These are phyloP conservation scores for Montifringilla adamsi DNA, from an alignment of 2,113 vertebrate species.

Conservation along the genomic window DNA sequence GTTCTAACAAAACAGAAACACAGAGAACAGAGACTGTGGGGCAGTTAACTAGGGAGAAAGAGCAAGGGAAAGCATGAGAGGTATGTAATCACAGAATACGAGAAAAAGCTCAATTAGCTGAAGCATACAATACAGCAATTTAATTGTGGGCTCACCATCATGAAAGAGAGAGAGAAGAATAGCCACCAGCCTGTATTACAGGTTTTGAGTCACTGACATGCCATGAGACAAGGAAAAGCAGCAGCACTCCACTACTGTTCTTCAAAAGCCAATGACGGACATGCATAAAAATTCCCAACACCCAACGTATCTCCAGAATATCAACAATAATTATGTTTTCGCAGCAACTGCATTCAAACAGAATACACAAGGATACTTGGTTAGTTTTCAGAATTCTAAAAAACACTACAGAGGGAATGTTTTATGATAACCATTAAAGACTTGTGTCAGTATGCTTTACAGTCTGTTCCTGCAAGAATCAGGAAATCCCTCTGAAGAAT, in stretches of 20 bases:
- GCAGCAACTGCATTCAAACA: not conserved
- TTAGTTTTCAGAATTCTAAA: not conserved
- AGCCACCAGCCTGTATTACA: not conserved
- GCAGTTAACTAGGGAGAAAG: not conserved
- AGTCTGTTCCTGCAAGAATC: not conserved
- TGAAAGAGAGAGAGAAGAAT: not conserved
- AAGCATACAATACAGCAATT: not conserved
- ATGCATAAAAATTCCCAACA: not conserved
- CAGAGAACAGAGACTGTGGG: not conserved
- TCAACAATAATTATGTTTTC: not conserved
- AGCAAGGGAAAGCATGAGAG: not conserved
- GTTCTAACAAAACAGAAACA: not conserved
- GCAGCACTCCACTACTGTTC: fast-evolving
- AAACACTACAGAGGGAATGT: not conserved
- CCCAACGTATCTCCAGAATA: not conserved
- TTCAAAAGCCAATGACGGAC: not conserved
- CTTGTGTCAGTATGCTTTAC: not conserved
- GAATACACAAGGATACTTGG: not conserved
- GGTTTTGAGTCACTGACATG: not conserved
- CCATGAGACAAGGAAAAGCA: not conserved
- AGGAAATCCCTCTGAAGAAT: slow-evolving; percentile 3
- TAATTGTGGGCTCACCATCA: slow-evolving; percentile 26
- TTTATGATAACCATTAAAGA: not conserved
- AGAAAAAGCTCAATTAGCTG: not conserved
- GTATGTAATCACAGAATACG: not conserved